Percentiles rank a stretch among this genome's conserved stretches.
These are phyloP conservation scores for Psilopsiagon aymara DNA, from an alignment of 2,113 vertebrate species.

Conservation along the genomic window DNA sequence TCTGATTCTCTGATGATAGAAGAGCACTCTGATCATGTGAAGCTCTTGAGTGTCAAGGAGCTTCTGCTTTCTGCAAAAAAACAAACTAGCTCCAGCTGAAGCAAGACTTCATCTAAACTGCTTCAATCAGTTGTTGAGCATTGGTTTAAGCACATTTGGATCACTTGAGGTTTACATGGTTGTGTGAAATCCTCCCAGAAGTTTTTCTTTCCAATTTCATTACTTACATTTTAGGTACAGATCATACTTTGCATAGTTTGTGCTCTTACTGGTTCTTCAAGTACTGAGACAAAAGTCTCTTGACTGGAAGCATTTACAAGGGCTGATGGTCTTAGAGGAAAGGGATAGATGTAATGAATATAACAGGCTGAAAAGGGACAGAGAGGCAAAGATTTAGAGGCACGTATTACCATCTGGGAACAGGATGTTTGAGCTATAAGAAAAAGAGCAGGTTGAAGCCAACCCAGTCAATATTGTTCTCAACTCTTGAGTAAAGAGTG, in stretches of 20 bases:
- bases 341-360: neutral
- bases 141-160: neutral
- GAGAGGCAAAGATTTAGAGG: neutral
- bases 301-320: neutral
- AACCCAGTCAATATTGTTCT: neutral
- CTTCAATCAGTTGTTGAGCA: neutral
- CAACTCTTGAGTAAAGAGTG: neutral
- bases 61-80: neutral
- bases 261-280: neutral
- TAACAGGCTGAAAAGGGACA: neutral
- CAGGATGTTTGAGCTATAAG: neutral
- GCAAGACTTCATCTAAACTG: neutral
- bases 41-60: neutral
- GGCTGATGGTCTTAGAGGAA: neutral
- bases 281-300: neutral
- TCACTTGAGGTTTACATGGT: neutral
- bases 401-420: neutral
- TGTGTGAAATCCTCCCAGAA: neutral
- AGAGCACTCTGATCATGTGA: neutral
- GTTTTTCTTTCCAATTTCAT: neutral
- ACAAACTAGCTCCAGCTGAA: neutral
- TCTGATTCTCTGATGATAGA: neutral
- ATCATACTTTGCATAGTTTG: neutral
- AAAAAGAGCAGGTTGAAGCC: neutral
- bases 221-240: neutral